phyloP scores from a whole-genome alignment of 2,797 vertebrate genomes.

The Acipenser ruthenus region DNA sequence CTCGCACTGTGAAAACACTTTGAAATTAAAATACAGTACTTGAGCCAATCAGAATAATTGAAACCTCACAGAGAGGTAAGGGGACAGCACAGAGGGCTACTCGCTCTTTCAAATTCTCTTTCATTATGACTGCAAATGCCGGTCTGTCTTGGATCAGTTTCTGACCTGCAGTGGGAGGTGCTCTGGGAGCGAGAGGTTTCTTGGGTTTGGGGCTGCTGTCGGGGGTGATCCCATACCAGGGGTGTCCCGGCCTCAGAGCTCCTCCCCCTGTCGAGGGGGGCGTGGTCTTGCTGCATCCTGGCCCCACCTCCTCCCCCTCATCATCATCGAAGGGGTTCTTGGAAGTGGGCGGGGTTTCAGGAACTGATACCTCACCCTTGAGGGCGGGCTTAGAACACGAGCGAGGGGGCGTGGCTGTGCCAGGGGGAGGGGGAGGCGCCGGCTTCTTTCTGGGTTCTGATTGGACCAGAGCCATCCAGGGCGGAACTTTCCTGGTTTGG shows the following conservation, averaged over 20 bases:
- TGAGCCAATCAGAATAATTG: not conserved
- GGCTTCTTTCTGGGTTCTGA: constrained; percentile 82
- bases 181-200: constrained; percentile 78
- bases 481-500: constrained; percentile 69
- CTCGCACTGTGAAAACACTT: constrained; percentile 12
- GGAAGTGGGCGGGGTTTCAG: constrained; percentile 51
- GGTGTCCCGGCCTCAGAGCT: constrained; percentile 61
- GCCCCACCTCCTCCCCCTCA: constrained; percentile 36
- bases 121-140: not conserved
- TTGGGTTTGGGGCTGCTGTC: constrained; percentile 66
- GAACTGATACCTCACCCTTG: constrained; percentile 59
- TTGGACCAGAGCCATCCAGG: constrained; percentile 89
- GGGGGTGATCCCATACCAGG: constrained; percentile 88
- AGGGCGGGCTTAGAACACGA: constrained; percentile 62
- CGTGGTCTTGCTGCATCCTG: constrained; percentile 8
- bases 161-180: constrained; percentile 70
- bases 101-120: too few species aligned
- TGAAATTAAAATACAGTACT: not conserved
- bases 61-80: not conserved
- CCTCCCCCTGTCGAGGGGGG: constrained; percentile 34
- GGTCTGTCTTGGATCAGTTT: constrained; percentile 13
- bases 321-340: constrained; percentile 88
- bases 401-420: constrained; percentile 37
- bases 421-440: constrained; percentile 55
- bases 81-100: not conserved